Conservation (phyloP, 2,888 invertebrate species). For the Gymnosoma rotundatum region DNA sequence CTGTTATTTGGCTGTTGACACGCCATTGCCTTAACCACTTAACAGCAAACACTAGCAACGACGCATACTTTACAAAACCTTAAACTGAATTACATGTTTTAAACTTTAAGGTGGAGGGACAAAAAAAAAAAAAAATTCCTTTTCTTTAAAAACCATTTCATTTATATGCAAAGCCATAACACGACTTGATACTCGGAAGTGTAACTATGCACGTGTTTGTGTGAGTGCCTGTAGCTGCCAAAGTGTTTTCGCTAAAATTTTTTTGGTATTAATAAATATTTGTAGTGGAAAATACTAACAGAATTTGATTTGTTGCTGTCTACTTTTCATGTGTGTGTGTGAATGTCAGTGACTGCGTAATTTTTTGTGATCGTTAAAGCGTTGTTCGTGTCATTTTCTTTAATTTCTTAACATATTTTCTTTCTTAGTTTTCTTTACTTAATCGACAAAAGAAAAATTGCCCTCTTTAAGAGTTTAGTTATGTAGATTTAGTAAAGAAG, state of each 20-base stretch:
- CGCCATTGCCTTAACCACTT: constrained; percentile 54
- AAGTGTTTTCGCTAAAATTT: constrained; percentile 4
- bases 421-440: constrained; percentile 16
- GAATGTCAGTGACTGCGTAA: background rate
- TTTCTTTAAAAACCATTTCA: constrained; percentile 46
- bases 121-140: background rate
- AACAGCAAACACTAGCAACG: background rate
- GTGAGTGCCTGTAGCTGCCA: background rate
- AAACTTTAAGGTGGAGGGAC: background rate
- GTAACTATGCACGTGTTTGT: background rate
- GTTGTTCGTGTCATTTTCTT: constrained; percentile 61
- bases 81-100: constrained; percentile 28
- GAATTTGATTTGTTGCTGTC: constrained; percentile 43
- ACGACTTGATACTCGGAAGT: background rate
- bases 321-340: background rate
- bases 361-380: constrained; percentile 48
- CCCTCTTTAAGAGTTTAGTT: constrained; percentile 55
- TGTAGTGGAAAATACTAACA: constrained; percentile 23
- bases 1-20: constrained; percentile 61
- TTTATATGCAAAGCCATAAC: constrained; percentile 66
- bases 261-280: constrained; percentile 16
- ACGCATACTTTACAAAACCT: background rate
- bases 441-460: constrained; percentile 48
- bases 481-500: constrained; percentile 24
- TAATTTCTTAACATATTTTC: constrained; percentile 21